These are phyloP conservation scores for Heliothis subflexa DNA, from an alignment of 1,140 invertebrate species.

Conservation along the genomic window DNA sequence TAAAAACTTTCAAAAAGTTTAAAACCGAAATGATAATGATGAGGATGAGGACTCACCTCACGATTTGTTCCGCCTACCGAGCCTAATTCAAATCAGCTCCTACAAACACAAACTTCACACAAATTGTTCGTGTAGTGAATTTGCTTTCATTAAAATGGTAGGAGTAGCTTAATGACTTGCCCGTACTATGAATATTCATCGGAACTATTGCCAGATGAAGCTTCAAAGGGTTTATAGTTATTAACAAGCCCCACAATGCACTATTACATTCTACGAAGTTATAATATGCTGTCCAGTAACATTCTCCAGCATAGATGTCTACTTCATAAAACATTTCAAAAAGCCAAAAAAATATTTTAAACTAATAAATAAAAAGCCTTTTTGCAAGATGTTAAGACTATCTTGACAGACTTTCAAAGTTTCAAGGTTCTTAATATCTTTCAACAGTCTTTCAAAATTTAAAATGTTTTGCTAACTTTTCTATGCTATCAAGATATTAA, in stretches of 20 bases:
- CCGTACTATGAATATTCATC: slow-evolving; percentile 61
- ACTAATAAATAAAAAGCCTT: no score
- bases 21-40: neutral
- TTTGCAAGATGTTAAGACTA: no score
- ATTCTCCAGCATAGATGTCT: no score
- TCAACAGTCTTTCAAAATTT: neutral
- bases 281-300: no score
- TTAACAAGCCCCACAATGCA: slow-evolving; percentile 48
- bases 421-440: neutral
- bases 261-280: neutral
- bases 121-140: slow-evolving; percentile 55
- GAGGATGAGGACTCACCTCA: neutral
- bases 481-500: neutral
- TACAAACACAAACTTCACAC: slow-evolving; percentile 32
- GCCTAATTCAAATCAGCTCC: slow-evolving; percentile 39
- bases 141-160: slow-evolving; percentile 61
- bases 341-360: no score
- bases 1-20: neutral
- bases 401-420: neutral
- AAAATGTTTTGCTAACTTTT: neutral
- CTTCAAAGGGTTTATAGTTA: slow-evolving; percentile 60
- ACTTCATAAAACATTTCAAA: no score
- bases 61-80: neutral
- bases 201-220: slow-evolving; percentile 56
- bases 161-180: slow-evolving; percentile 59